These are phyloP conservation scores for Hiodon alosoides DNA, from an alignment of 2,113 vertebrate genomes.

Conservation along the genomic window DNA sequence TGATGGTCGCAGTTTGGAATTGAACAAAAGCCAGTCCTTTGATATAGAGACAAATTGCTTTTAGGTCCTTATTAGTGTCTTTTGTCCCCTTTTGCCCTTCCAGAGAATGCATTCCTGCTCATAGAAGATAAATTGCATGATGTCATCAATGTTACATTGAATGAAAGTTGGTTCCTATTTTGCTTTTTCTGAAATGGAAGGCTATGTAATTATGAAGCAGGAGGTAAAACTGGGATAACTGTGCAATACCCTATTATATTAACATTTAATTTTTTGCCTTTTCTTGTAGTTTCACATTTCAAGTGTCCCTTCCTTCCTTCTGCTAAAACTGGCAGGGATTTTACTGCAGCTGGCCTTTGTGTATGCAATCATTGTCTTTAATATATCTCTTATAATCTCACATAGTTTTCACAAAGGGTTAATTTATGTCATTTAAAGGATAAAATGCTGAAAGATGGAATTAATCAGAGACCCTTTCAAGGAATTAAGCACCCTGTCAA, in stretches of 20 bases:
- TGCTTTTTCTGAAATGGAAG: background rate
- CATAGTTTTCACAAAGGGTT: conserved; percentile 22
- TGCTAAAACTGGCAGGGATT: conserved; percentile 46
- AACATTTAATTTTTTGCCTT: background rate
- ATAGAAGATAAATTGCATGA: conserved; percentile 12
- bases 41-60: conserved; percentile 27
- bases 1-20: background rate
- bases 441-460: no score
- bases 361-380: conserved; percentile 46
- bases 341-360: conserved; percentile 39
- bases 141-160: conserved; percentile 13
- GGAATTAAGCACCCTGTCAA: no score
- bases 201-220: background rate
- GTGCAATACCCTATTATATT: conserved; percentile 15
- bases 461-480: no score
- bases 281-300: conserved; percentile 38
- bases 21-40: conserved; percentile 31
- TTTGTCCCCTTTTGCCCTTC: conserved; percentile 5
- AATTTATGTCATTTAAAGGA: conserved; percentile 24
- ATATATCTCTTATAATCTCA: conserved; percentile 37
- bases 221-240: background rate
- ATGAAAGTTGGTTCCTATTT: background rate
- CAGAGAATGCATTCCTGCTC: conserved; percentile 34
- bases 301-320: conserved; percentile 54
- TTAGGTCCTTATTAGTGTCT: conserved; percentile 24